Conservation (phyloP, 2,888 invertebrate genomes). For the Pseudolycoriella hygida region DNA sequence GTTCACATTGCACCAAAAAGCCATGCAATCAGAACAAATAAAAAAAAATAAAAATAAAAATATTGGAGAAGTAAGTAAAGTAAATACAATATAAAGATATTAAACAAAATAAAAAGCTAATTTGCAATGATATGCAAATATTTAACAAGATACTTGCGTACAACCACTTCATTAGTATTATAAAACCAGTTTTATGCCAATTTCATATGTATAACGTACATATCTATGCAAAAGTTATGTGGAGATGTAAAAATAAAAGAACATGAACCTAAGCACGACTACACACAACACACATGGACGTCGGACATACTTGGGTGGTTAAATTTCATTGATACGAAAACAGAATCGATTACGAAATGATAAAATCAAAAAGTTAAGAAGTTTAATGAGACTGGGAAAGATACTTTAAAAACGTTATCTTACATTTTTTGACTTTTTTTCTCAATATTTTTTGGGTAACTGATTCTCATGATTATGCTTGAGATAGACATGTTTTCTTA, state of each 20-base stretch:
- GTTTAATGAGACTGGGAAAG: too few relatives aligned
- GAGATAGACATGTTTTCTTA: too few relatives aligned
- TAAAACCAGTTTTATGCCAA: constrained; percentile 1
- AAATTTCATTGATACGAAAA: not conserved
- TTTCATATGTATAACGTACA: not conserved
- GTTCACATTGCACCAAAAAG: not conserved
- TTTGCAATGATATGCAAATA: constrained; percentile 13
- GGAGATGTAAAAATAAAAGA: too few relatives aligned
- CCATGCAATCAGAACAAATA: not conserved
- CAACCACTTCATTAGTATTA: constrained; percentile 12
- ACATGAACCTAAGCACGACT: not conserved
- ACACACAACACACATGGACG: not conserved
- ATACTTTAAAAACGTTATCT: too few relatives aligned
- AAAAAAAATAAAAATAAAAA: not conserved
- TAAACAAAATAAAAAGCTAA: constrained; percentile 10
- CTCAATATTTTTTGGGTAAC: too few relatives aligned
- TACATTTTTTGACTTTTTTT: too few relatives aligned
- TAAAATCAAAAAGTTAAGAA: too few relatives aligned
- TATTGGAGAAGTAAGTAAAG: not conserved
- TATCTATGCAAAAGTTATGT: too few relatives aligned
- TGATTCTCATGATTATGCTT: too few relatives aligned
- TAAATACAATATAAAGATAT: constrained; percentile 4
- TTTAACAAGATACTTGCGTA: constrained; percentile 11
- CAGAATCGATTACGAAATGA: not conserved
- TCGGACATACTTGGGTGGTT: constrained; percentile 2